phyloP scores from a whole-genome alignment of 2,888 invertebrate species.

The Perizoma flavofasciatum region DNA sequence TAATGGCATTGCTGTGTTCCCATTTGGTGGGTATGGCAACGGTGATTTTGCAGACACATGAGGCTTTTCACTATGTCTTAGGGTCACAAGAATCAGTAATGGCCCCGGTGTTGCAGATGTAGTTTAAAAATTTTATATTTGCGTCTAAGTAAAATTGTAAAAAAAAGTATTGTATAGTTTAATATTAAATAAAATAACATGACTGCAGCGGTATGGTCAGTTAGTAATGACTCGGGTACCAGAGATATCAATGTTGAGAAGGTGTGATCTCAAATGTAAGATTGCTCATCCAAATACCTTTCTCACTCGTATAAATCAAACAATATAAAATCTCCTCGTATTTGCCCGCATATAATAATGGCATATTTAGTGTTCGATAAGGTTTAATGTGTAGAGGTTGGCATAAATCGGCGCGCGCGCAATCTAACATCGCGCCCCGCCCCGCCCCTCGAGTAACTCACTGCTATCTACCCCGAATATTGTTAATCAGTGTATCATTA shows the following conservation, averaged over 20 bases:
- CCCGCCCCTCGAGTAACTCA: constrained; percentile 74
- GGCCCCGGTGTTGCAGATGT: too few species aligned
- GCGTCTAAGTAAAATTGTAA: too few species aligned
- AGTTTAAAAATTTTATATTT: too few species aligned
- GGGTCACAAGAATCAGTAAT: too few species aligned
- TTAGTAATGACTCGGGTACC: neutral
- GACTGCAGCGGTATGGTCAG: too few species aligned
- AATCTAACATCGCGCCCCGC: constrained; percentile 73
- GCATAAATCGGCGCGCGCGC: constrained; percentile 75
- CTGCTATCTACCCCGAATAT: constrained; percentile 81
- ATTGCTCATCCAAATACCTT: constrained; percentile 54
- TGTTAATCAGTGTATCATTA: constrained; percentile 84
- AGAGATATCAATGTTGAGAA: constrained; percentile 17
- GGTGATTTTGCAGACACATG: too few species aligned
- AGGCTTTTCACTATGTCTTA: too few species aligned
- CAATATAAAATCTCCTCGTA: constrained; percentile 55
- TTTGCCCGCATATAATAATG: constrained; percentile 82
- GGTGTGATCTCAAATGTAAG: constrained; percentile 18
- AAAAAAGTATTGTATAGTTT: too few species aligned
- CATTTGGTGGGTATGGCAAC: too few species aligned
- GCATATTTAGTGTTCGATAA: constrained; percentile 82
- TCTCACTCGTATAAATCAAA: constrained; percentile 70
- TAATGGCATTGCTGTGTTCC: too few species aligned
- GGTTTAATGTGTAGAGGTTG: constrained; percentile 79
- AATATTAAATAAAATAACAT: too few species aligned